Evolutionary conservation across 2,113 vertebrate genomes (phyloP).

Genomic region (Uropsilus gracilis): DNA sequence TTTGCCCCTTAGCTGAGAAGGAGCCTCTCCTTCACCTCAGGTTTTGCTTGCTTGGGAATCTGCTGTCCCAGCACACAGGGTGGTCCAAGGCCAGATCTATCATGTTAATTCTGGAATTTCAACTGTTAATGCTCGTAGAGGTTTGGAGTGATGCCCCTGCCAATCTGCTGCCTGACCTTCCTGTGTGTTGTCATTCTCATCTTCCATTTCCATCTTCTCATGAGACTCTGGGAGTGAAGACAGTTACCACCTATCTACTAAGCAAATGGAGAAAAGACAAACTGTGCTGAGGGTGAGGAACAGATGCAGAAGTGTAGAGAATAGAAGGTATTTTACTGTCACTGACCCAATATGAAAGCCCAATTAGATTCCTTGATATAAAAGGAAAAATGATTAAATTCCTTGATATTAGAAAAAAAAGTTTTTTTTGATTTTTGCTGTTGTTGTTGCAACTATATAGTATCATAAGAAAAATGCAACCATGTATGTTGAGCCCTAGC

Average conservation of each 20-base stretch:
- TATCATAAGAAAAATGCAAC: neutral
- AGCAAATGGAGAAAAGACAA: neutral
- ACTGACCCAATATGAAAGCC: neutral
- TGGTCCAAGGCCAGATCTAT: neutral
- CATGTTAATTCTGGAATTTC: slow-evolving; percentile 26
- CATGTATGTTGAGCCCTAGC: neutral
- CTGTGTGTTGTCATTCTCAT: neutral
- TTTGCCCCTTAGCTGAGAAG: neutral
- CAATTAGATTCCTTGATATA: neutral
- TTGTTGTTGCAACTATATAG: neutral
- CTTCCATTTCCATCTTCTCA: neutral
- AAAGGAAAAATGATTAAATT: neutral
- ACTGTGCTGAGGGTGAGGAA: neutral
- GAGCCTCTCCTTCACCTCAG: neutral
- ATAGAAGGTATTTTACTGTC: neutral
- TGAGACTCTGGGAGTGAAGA: neutral
- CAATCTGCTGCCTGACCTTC: neutral
- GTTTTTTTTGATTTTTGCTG: neutral
- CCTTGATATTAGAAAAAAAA: neutral
- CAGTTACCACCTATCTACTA: neutral
- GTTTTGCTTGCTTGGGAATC: neutral
- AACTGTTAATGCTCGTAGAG: neutral
- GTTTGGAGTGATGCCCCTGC: neutral
- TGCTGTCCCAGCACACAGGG: neutral
- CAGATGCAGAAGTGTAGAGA: neutral